Evolutionary conservation across 2,797 vertebrate species (phyloP).

Genomic region (Malurus splendens): DNA sequence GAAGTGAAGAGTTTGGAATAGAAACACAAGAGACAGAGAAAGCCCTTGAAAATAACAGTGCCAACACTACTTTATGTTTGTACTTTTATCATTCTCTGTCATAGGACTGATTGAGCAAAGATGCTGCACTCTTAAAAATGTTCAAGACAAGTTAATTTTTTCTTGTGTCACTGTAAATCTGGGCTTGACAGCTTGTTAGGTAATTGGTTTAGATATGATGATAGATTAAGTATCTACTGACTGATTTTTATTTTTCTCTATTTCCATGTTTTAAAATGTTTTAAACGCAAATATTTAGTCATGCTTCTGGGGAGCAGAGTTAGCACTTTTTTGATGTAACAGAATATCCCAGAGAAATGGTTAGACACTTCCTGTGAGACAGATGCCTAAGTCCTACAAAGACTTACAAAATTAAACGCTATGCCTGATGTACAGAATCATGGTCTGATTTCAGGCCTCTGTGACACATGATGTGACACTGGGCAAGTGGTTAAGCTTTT

Average conservation of each 20-base stretch:
- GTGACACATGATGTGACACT: not conserved
- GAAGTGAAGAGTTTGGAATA: not conserved
- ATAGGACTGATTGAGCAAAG: not conserved
- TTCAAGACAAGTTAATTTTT: not conserved
- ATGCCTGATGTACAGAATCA: not conserved
- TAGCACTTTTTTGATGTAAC: not conserved
- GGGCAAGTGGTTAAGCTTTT: not conserved
- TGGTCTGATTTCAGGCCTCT: not conserved
- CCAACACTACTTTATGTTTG: not conserved
- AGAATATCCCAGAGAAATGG: not conserved
- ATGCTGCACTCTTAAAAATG: not conserved
- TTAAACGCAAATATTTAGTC: not conserved
- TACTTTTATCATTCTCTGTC: not conserved
- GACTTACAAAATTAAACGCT: not conserved
- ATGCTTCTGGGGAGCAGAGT: not conserved
- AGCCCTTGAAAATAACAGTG: not conserved
- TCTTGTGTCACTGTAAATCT: not conserved
- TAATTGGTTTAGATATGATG: not conserved
- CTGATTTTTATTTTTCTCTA: not conserved
- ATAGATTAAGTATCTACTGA: not conserved
- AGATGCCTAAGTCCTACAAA: not conserved
- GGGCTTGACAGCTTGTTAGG: not conserved
- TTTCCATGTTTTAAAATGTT: not conserved
- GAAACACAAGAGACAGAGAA: not conserved
- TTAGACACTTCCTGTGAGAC: not conserved